Evolutionary conservation across 1,140 invertebrate genomes (phyloP).

Genomic region (Batillaria attramentaria): DNA sequence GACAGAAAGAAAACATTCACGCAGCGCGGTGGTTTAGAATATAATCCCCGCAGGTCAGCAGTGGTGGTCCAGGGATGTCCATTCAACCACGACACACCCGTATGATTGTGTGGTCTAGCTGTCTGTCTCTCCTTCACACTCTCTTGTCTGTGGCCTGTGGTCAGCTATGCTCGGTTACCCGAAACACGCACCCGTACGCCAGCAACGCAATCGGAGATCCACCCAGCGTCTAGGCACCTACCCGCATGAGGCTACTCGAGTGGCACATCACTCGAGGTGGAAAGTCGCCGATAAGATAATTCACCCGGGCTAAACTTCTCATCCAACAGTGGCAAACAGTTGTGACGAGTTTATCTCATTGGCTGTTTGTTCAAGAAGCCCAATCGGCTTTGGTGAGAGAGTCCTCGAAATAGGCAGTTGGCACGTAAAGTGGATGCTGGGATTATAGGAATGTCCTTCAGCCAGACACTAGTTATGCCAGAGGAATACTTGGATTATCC

Average conservation of each 20-base stretch:
- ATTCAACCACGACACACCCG: background rate
- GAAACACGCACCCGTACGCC: background rate
- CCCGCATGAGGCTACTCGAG: background rate
- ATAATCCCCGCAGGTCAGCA: background rate
- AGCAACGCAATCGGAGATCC: background rate
- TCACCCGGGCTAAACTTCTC: background rate
- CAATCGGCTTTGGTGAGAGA: background rate
- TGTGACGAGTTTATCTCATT: background rate
- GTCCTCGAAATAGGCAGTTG: background rate
- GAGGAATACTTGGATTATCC: background rate
- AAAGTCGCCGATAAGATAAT: background rate
- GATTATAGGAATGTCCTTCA: background rate
- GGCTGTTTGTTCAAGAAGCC: background rate
- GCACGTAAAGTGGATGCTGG: background rate
- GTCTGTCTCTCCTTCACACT: too few species aligned
- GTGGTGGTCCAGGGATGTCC: background rate
- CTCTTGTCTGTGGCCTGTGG: too few species aligned
- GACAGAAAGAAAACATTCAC: background rate
- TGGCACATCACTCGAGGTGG: constrained; percentile 3
- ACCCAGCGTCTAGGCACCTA: background rate
- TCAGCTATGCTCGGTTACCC: background rate
- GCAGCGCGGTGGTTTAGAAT: background rate
- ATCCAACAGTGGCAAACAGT: background rate
- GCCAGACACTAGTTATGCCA: background rate
- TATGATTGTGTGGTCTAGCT: too few species aligned